Evolutionary conservation across 2,113 vertebrate species (phyloP).

Genomic region (Jacana jacana): DNA sequence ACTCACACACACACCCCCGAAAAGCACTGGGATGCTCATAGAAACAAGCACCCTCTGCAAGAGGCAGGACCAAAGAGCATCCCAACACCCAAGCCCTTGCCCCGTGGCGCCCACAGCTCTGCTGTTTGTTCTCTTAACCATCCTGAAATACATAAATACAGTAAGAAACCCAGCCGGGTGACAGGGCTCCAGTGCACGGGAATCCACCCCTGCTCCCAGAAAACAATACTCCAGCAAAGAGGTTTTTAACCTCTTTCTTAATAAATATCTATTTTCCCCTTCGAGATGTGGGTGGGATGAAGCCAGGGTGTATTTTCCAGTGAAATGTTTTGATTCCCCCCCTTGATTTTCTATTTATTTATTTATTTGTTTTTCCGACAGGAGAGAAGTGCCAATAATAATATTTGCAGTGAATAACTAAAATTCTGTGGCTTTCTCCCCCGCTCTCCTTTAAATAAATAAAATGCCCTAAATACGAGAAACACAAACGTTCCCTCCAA

Average conservation of each 20-base stretch:
- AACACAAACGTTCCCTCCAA: neutral
- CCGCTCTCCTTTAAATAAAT: constrained; percentile 35
- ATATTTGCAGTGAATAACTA: constrained; percentile 64
- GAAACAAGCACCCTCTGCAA: neutral
- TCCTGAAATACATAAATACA: neutral
- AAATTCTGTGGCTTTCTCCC: constrained; percentile 61
- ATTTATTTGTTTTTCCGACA: neutral
- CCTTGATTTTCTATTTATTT: neutral
- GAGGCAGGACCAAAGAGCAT: neutral
- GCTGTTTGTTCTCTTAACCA: neutral
- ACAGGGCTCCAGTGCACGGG: neutral
- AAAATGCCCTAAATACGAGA: constrained; percentile 41
- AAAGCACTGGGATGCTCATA: neutral
- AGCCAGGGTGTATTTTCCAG: constrained; percentile 31
- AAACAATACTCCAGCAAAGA: constrained; percentile 1
- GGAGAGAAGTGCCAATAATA: constrained; percentile 48
- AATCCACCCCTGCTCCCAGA: neutral
- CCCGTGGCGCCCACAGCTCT: neutral
- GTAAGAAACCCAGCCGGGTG: neutral
- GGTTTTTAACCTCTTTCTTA: constrained; percentile 29
- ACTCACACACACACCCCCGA: fast-evolving
- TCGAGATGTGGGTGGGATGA: neutral
- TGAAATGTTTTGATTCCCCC: constrained; percentile 52
- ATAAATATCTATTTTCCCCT: neutral
- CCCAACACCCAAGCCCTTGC: neutral